phyloP scores from a whole-genome alignment of 2,797 vertebrate species.

The Ataeniobius toweri region DNA sequence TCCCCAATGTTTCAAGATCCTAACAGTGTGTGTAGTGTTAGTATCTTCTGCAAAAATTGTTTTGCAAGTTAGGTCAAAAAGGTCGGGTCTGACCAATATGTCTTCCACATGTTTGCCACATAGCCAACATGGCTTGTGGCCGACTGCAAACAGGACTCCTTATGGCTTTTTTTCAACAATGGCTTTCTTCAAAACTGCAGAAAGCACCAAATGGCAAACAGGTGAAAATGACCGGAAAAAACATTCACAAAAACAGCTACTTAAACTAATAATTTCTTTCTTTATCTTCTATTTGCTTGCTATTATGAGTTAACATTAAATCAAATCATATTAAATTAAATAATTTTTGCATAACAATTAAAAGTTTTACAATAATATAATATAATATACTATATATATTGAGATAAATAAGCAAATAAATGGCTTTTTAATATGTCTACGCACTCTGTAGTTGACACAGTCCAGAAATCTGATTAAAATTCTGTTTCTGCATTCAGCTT shows the following conservation, averaged over 20 bases:
- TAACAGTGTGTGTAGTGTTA: not conserved
- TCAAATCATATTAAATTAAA: not conserved
- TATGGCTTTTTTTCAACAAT: not conserved
- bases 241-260: not conserved
- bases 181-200: not conserved
- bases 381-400: not conserved
- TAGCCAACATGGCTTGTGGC: not conserved
- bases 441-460: constrained; percentile 7
- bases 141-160: not conserved
- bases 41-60: not conserved
- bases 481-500: constrained; percentile 54
- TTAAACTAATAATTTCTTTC: not conserved
- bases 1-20: not conserved
- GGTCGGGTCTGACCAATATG: not conserved
- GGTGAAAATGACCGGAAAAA: not conserved
- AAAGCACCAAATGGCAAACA: not conserved
- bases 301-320: not conserved
- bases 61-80: constrained; percentile 2
- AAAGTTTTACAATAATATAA: not conserved
- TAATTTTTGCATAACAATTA: not conserved
- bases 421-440: not conserved
- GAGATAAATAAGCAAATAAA: not conserved
- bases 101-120: not conserved
- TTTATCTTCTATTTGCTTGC: not conserved
- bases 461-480: constrained; percentile 63